Conservation (phyloP, 64 coral and sea anemone genomes). For the Pocillopora verrucosa region DNA sequence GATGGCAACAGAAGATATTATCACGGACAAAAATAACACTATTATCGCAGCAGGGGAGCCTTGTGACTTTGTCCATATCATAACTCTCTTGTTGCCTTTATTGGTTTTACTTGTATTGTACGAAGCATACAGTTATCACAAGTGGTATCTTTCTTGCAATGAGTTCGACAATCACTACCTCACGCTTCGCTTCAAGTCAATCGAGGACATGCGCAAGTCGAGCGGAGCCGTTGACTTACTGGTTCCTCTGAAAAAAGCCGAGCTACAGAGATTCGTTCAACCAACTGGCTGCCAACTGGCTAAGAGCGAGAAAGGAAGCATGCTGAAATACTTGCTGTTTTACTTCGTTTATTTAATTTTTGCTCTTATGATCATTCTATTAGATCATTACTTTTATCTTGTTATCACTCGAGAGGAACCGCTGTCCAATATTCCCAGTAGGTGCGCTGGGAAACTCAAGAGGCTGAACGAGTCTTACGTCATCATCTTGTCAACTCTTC, state of each 20-base stretch:
- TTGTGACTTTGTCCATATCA: slow-evolving; percentile 45
- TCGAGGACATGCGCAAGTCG: slow-evolving; percentile 82
- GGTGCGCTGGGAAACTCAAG: slow-evolving; percentile 6
- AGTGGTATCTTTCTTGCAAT: slow-evolving; percentile 76
- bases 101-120: slow-evolving; percentile 75
- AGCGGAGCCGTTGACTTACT: slow-evolving; percentile 68
- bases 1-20: slow-evolving; percentile 31
- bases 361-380: slow-evolving; percentile 79
- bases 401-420: slow-evolving; percentile 25
- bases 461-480: slow-evolving; percentile 49
- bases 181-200: slow-evolving; percentile 87
- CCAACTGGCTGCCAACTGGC: slow-evolving; percentile 77
- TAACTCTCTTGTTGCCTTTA: slow-evolving; percentile 74
- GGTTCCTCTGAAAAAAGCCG: slow-evolving; percentile 84
- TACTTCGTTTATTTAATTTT: slow-evolving; percentile 83
- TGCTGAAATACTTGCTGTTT: slow-evolving; percentile 69
- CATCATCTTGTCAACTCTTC: slow-evolving; percentile 56
- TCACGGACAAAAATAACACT: background rate
- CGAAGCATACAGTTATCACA: slow-evolving; percentile 89
- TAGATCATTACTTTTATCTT: slow-evolving; percentile 76
- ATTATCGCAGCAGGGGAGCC: background rate
- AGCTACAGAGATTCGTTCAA: slow-evolving; percentile 82
- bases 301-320: slow-evolving; percentile 45
- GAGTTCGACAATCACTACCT: slow-evolving; percentile 93
- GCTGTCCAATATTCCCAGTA: slow-evolving; percentile 18